Base-by-base conservation (phyloP, 2,797 vertebrate species). In the Tympanoctomys barrerae region DNA sequence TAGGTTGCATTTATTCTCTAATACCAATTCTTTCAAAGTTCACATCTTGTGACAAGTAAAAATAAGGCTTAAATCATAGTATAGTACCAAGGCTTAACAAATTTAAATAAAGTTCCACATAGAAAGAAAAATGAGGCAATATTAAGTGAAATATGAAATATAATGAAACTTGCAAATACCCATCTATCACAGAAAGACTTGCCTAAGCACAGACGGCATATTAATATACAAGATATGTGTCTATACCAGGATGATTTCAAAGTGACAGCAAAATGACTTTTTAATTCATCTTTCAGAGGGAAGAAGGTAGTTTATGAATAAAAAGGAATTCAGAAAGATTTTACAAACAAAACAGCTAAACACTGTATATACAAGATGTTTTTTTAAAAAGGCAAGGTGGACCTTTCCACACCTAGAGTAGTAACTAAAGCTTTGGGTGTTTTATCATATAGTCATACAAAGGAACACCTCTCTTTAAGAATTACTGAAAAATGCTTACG, bases 151-250 rank as follows among this genome's bases (percentile, higher is more conserved):
- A 92, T 83, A 90, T 90, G 85, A 90, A 90, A 91, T 57, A 86
- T 68, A 90, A 94, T 93, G 87, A 93, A 88, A 96, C 93, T 94
- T 95, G 78, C 62, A 96, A 91, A 96, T 94, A 81, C 12, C 22
- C 87, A 86, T 91, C 89, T 95, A 90, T 96, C 94, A 97, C 79
- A 95, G 59, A 46, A 71, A 87, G 66, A 57, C 61, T 95, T 96
- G 91, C n/a, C 73, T 71, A 73, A 62, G 78, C 90, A 78, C 81
- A 70, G 61, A 87, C 39, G 89, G 82, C 93, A 93, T 62, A 89
- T 91, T 96, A 95, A 95, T 96, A 97, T 91, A 97, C 88, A 94
- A 96, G 90, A 90, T 71, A 79, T 62, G 22, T 94, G 84, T 95
- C 89, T 95, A 89, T 46, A 96, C 66, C 21, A 88, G 62, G 46